phyloP scores from a whole-genome alignment of 2,888 invertebrate genomes.

The Sinotaia quadrata region DNA sequence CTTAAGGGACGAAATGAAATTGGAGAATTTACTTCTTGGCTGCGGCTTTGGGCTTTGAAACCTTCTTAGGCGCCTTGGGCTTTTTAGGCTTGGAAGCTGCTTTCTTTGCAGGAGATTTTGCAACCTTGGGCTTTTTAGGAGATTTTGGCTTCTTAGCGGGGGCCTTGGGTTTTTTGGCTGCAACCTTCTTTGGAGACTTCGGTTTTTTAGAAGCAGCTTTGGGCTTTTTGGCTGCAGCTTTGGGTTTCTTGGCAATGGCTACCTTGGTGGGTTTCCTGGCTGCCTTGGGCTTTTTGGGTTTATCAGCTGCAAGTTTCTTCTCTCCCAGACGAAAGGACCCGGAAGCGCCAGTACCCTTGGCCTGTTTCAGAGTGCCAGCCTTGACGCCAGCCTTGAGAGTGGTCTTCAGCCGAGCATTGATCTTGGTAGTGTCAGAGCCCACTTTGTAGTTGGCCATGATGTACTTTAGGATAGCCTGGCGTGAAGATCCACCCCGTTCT shows the following conservation, averaged over 20 bases:
- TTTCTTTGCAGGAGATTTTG: conserved; percentile 31
- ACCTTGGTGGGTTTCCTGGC: conserved; percentile 24
- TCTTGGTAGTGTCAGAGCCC: conserved; percentile 46
- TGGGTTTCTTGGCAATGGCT: conserved; percentile 7
- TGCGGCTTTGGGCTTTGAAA: too few species aligned
- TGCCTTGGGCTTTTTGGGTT: conserved; percentile 26
- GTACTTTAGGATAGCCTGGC: conserved; percentile 70
- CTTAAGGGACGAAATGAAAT: too few species aligned
- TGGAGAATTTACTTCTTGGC: too few species aligned
- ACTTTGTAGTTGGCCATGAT: conserved; percentile 68
- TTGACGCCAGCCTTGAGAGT: conserved; percentile 63
- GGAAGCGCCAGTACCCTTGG: conserved; percentile 45
- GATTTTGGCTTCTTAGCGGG: conserved; percentile 19
- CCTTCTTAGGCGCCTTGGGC: conserved; percentile 16
- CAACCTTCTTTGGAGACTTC: conserved; percentile 32
- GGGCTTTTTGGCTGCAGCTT: not conserved
- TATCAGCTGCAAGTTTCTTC: conserved; percentile 35
- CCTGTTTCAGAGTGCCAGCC: conserved; percentile 58
- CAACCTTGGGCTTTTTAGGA: conserved; percentile 18
- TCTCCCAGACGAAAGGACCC: conserved; percentile 43
- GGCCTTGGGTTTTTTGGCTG: conserved; percentile 24
- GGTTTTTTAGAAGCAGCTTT: conserved; percentile 15
- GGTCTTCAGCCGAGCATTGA: conserved; percentile 54
- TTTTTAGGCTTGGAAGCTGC: not conserved
- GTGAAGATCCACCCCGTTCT: conserved; percentile 68